phyloP scores from a whole-genome alignment of 2,888 invertebrate species.

The Acleris cristana region DNA sequence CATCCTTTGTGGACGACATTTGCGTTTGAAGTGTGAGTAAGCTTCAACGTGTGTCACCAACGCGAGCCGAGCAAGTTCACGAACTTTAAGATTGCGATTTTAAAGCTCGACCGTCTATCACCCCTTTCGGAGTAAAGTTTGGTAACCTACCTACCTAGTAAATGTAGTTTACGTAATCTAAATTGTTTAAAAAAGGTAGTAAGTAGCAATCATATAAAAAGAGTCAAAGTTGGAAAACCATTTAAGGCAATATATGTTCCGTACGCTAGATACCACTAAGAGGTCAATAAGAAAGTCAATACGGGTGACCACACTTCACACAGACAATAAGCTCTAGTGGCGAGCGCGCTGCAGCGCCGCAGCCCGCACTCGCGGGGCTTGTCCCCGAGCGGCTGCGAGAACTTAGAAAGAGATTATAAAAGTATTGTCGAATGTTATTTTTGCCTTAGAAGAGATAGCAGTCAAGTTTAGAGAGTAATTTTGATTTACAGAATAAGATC shows the following conservation, averaged over 20 bases:
- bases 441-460: constrained; percentile 61
- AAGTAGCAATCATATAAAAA: constrained; percentile 2
- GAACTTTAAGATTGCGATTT: too few relatives aligned
- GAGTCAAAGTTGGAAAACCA: constrained; percentile 1
- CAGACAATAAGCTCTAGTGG: constrained; percentile 39
- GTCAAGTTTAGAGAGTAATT: constrained; percentile 56
- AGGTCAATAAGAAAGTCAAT: constrained; percentile 5
- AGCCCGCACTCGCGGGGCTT: neutral
- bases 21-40: too few relatives aligned
- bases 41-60: too few relatives aligned
- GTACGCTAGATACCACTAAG: constrained; percentile 3
- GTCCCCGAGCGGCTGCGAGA: constrained; percentile 47
- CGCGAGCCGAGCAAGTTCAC: too few relatives aligned
- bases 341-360: constrained; percentile 21
- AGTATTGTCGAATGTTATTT: constrained; percentile 67
- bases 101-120: too few relatives aligned
- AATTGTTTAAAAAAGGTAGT: neutral
- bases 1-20: too few relatives aligned
- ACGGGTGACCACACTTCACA: constrained; percentile 11
- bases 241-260: constrained; percentile 26
- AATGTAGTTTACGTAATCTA: neutral
- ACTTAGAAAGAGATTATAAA: constrained; percentile 58
- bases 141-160: too few relatives aligned
- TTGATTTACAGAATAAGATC: constrained; percentile 59
- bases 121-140: too few relatives aligned